Conservation (phyloP, 2,888 invertebrate species). For the Conus canariensis region DNA sequence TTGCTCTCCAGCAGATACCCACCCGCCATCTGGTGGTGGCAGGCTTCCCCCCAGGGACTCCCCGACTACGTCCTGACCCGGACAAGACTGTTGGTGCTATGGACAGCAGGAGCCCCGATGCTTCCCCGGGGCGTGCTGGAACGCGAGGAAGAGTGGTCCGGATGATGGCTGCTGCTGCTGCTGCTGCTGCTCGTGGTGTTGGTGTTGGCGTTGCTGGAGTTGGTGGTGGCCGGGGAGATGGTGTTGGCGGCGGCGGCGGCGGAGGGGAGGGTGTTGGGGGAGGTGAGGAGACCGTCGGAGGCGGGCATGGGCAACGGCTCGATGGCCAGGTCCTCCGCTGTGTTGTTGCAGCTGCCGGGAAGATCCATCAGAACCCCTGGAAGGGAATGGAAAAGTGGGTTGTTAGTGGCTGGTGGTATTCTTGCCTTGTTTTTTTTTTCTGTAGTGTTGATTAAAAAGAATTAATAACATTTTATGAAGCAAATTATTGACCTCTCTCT, state of each 20-base stretch:
- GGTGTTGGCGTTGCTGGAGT: not conserved
- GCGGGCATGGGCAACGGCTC: not conserved
- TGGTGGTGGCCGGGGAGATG: not conserved
- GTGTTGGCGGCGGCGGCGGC: not conserved
- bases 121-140: slow-evolving; percentile 13
- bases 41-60: no score
- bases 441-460: no score
- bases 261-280: not conserved
- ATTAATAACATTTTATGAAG: no score
- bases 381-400: not conserved
- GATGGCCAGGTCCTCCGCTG: not conserved
- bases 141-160: not conserved
- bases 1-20: no score
- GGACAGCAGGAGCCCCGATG: not conserved
- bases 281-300: not conserved
- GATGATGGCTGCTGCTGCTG: not conserved
- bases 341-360: slow-evolving; percentile 22
- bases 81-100: slow-evolving; percentile 1
- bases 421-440: no score
- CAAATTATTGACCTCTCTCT: no score
- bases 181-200: not conserved
- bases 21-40: no score
- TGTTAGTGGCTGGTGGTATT: no score
- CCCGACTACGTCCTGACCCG: not conserved
- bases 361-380: slow-evolving; percentile 11